phyloP scores from a whole-genome alignment of 2,797 vertebrate genomes.

The Notoglanidium macrostoma region DNA sequence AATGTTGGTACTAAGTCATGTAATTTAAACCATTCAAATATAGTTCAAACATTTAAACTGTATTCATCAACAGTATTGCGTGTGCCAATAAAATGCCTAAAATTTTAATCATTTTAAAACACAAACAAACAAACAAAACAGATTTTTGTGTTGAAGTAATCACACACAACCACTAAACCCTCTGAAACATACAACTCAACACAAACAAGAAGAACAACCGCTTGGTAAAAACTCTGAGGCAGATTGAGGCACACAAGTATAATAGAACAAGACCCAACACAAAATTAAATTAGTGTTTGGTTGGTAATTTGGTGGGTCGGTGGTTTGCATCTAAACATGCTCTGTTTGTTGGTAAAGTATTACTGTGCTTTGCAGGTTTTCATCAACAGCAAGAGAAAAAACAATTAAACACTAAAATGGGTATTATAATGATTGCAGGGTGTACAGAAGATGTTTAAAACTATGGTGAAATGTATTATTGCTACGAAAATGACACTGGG shows the following conservation, averaged over 20 bases:
- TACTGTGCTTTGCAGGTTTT: slow-evolving; percentile 48
- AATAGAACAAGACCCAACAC: slow-evolving; percentile 31
- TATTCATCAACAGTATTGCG: neutral
- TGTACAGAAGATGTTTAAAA: slow-evolving; percentile 35
- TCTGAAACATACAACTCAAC: slow-evolving; percentile 5
- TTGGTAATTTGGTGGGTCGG: slow-evolving; percentile 53
- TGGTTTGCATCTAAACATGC: slow-evolving; percentile 52
- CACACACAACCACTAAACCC: slow-evolving; percentile 23
- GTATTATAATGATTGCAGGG: neutral
- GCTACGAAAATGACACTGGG: slow-evolving; percentile 54
- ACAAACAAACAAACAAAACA: neutral
- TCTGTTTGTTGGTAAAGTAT: slow-evolving; percentile 28
- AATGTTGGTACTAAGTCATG: neutral
- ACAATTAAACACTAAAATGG: slow-evolving; percentile 15
- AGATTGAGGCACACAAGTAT: slow-evolving; percentile 54
- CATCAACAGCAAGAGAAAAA: neutral
- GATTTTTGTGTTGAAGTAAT: neutral
- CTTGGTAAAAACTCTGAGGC: slow-evolving; percentile 45
- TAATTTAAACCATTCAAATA: neutral
- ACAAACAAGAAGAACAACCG: slow-evolving; percentile 29
- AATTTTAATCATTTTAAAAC: neutral
- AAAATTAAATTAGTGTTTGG: slow-evolving; percentile 57
- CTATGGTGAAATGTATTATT: slow-evolving; percentile 51
- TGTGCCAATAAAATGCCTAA: neutral
- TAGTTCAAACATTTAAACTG: slow-evolving; percentile 15